Percentiles rank a stretch among this genome's conserved stretches.
phyloP scores from a whole-genome alignment of 2,797 vertebrate genomes.

The Rachycentron canadum region DNA sequence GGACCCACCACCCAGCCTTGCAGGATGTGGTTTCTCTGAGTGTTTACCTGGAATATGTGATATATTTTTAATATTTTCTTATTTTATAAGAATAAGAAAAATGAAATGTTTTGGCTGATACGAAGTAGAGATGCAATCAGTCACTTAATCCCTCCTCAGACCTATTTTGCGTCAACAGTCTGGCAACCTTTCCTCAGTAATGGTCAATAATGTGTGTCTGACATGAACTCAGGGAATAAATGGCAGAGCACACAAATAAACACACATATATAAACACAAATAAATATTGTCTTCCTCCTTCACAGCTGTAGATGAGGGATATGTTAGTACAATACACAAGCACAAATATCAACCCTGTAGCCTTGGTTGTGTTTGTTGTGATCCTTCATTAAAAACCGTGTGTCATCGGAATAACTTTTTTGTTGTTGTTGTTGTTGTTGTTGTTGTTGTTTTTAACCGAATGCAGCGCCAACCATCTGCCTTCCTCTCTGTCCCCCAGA shows the following conservation, averaged over 20 bases:
- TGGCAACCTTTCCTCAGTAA: background rate
- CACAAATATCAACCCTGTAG: background rate
- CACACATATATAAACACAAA: background rate
- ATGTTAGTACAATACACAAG: background rate
- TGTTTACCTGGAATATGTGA: no score
- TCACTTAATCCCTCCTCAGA: rapidly evolving
- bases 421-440: no score
- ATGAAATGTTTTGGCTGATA: background rate
- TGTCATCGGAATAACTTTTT: no score
- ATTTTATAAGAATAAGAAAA: no score
- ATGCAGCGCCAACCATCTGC: slow-evolving; percentile 9
- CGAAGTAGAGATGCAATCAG: background rate
- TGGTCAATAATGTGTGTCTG: background rate
- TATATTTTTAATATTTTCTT: no score
- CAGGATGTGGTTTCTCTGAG: no score
- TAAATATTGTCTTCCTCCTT: background rate
- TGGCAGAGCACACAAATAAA: background rate
- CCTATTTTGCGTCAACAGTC: background rate
- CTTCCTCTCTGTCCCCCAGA: slow-evolving; percentile 80
- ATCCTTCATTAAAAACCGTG: background rate
- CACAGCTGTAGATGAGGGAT: background rate
- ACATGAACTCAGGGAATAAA: background rate
- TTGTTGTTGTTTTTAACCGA: background rate
- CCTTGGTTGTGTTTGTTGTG: background rate
- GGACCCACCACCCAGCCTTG: no score